phyloP scores from a whole-genome alignment of 2,797 vertebrate genomes.

The Acanthurus lineatus region DNA sequence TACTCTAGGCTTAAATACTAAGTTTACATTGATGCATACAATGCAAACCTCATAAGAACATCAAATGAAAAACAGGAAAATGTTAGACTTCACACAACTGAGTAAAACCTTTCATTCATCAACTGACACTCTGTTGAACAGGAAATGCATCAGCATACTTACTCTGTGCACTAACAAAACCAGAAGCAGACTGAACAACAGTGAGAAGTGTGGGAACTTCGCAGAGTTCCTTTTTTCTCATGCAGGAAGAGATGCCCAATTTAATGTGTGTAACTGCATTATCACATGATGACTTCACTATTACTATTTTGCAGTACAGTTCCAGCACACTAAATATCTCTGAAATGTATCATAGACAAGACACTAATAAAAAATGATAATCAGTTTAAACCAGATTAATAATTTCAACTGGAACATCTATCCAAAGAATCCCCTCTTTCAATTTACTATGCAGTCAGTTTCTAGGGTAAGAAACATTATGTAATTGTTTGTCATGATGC shows the following conservation, averaged over 20 bases:
- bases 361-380: not conserved
- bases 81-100: not conserved
- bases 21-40: not conserved
- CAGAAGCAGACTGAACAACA: not conserved
- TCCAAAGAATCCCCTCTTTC: not conserved
- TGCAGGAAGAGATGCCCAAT: conserved; percentile 9
- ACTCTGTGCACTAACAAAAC: not conserved
- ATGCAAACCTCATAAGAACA: not conserved
- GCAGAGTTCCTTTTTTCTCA: conserved; percentile 24
- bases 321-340: conserved; percentile 13
- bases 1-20: not conserved
- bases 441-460: not conserved
- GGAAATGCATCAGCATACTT: conserved; percentile 39
- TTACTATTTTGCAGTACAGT: not conserved
- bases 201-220: conserved; percentile 38
- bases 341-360: not conserved
- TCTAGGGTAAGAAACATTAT: not conserved
- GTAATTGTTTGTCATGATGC: not conserved
- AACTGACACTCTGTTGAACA: conserved; percentile 23
- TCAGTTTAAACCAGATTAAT: not conserved
- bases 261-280: conserved; percentile 11
- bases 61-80: conserved; percentile 16
- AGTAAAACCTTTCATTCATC: conserved; percentile 31
- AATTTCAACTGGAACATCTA: not conserved
- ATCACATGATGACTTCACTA: conserved; percentile 2